Percentiles rank a stretch among this genome's conserved stretches.
These are phyloP conservation scores for Autographa gamma DNA, from an alignment of 2,888 invertebrate genomes.

Conservation along the genomic window DNA sequence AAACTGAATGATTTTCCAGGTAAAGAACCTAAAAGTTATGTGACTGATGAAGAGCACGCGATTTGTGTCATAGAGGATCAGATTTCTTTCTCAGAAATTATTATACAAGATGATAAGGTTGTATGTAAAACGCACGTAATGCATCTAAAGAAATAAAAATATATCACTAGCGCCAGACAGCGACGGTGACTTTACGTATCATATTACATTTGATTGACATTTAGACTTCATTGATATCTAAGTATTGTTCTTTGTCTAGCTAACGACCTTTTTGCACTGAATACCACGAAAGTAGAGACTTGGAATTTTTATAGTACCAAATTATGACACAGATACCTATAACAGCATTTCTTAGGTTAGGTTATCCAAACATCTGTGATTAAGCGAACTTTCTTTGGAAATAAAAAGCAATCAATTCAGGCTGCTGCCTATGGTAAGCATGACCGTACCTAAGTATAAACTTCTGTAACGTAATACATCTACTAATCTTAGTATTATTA, in stretches of 20 bases:
- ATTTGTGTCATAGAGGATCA: no score
- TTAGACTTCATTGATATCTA: not conserved
- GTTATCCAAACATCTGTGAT: not conserved
- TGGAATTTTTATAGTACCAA: not conserved
- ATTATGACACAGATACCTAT: no score
- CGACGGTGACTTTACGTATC: not conserved
- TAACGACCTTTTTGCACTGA: not conserved
- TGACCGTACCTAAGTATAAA: not conserved
- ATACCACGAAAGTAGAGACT: no score
- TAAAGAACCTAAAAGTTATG: no score
- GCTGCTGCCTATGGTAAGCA: not conserved
- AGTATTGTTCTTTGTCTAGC: constrained; percentile 1
- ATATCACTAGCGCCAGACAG: not conserved
- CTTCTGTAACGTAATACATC: not conserved
- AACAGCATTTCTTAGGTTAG: no score
- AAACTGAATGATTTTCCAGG: no score
- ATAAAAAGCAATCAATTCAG: not conserved
- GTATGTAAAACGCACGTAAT: not conserved
- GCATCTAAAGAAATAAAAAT: not conserved
- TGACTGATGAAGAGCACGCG: no score
- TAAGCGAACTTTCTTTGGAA: not conserved
- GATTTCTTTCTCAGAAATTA: no score
- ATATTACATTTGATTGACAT: not conserved
- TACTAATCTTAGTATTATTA: not conserved
- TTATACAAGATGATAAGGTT: no score